A percentile compares a stretch with the other conserved stretches of the same genome.
phyloP scores from a whole-genome alignment of 1,140 invertebrate species.

The Neodiprion lecontei region DNA sequence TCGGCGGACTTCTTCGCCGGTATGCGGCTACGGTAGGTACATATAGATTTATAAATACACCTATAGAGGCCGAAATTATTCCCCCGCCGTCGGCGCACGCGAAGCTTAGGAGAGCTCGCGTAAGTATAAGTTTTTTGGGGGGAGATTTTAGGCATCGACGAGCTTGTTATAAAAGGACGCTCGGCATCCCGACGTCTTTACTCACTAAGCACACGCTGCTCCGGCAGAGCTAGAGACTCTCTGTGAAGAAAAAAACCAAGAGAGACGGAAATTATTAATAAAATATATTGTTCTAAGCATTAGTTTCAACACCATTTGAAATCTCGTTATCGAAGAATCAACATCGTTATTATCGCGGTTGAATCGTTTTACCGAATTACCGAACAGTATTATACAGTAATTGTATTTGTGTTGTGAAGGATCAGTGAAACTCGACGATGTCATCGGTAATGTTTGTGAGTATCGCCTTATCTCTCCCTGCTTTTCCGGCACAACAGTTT shows the following conservation, averaged over 20 bases:
- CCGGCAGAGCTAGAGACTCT: constrained; percentile 17
- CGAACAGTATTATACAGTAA: constrained; percentile 26
- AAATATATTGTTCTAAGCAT: constrained; percentile 20
- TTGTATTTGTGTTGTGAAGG: neutral
- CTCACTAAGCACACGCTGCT: constrained; percentile 41
- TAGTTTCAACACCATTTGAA: too few relatives aligned
- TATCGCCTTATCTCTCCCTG: constrained; percentile 17
- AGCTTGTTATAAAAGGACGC: constrained; percentile 55
- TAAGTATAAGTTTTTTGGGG: constrained; percentile 24
- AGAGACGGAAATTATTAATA: constrained; percentile 12
- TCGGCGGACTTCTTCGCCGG: neutral
- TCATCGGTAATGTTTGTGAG: constrained; percentile 49
- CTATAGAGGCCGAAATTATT: neutral
- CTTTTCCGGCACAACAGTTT: neutral
- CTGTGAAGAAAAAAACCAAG: constrained; percentile 17
- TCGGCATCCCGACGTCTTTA: constrained; percentile 41
- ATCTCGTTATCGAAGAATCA: too few relatives aligned
- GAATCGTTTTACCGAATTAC: constrained; percentile 21
- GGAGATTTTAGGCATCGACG: constrained; percentile 41
- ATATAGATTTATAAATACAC: neutral
- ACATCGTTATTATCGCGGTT: neutral
- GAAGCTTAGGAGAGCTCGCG: neutral
- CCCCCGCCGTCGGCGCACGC: neutral
- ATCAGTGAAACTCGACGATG: constrained; percentile 34
- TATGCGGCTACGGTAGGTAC: too few relatives aligned